Evolutionary conservation across 2,113 vertebrate genomes (phyloP), one percentile per base, ranked within the genome.

Genomic region (Malurus elegans): DNA sequence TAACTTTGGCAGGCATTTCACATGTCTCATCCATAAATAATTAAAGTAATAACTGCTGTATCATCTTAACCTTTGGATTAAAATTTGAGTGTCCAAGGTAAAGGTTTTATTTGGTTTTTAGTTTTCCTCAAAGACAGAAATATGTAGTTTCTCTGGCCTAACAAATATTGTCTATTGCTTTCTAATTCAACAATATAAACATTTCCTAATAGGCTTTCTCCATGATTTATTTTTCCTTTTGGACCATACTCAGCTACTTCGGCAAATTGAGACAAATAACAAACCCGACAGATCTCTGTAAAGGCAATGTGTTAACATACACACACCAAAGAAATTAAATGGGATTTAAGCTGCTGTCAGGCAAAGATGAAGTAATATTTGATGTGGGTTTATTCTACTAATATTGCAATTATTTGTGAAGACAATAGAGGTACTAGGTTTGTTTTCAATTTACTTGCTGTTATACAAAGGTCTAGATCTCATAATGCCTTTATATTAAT

Each of bases 1-100:
- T 98, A 94, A 93, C 80, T 97, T 97, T 97, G 97, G 96, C 97
- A 98, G 95, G 87, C 74, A 20, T 97, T 97, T 97, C 96, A 79
- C 91, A 93, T 79, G 91, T 90, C 80, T 98, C 96, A 94, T 95
- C 95, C 84, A 97, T 97, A 97, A 98, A 97, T 98, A 98, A 98
- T 98, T 97, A 97, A 98, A 96, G 87, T 86, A 95, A 67, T 95
- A 95, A 96, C 94, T 97, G 96, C 94, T 96, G 82, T 57, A 90
- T 98, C 93, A 98, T 91, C 93, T 96, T 96, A 97, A 96, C 88
- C 96, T 97, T 93, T 95, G 58, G 74, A 95, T 87, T 88, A 94
- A 95, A 96, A 94, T 61, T 62, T 86, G 67, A 92, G 61, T 61
- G 45, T 76, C 87, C 75, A 95, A 92, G 57, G 64, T 74, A 94